Percentiles rank a stretch among this genome's conserved stretches.
Evolutionary conservation across 2,797 vertebrate genomes (phyloP).

Genomic region (Helarctos malayanus): DNA sequence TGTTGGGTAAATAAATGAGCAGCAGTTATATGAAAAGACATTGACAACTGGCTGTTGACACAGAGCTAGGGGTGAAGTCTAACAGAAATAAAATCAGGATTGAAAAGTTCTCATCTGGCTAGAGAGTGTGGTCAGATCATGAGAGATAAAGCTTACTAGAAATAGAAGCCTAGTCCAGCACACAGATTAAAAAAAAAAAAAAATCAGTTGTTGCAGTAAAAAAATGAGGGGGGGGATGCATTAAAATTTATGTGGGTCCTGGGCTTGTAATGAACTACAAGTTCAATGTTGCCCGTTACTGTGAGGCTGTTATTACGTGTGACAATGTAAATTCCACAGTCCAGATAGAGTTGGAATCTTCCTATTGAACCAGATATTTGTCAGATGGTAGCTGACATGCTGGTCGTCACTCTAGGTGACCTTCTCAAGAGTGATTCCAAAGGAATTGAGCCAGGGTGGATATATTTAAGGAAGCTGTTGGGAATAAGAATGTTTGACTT

Average conservation of each 20-base stretch:
- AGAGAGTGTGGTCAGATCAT: not conserved
- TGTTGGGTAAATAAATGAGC: not conserved
- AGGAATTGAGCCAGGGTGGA: not conserved
- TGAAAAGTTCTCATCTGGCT: not conserved
- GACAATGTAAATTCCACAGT: not conserved
- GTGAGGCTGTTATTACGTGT: no score
- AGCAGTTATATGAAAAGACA: not conserved
- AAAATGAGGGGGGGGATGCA: not conserved
- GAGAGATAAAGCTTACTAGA: not conserved
- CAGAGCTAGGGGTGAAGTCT: not conserved
- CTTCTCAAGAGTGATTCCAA: not conserved
- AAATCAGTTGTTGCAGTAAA: not conserved
- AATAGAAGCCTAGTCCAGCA: not conserved
- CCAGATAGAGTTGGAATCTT: not conserved
- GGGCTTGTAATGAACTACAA: not conserved
- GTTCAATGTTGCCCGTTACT: not conserved
- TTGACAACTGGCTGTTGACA: not conserved
- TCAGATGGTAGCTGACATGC: not conserved
- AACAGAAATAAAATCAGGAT: not conserved
- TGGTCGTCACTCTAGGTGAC: not conserved
- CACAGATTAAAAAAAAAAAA: not conserved
- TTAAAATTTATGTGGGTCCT: not conserved
- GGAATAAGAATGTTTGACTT: not conserved
- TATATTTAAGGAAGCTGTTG: not conserved
- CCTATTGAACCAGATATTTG: not conserved